These are phyloP conservation scores for Eonycteris spelaea DNA, from an alignment of 2,113 vertebrate genomes.

Conservation along the genomic window DNA sequence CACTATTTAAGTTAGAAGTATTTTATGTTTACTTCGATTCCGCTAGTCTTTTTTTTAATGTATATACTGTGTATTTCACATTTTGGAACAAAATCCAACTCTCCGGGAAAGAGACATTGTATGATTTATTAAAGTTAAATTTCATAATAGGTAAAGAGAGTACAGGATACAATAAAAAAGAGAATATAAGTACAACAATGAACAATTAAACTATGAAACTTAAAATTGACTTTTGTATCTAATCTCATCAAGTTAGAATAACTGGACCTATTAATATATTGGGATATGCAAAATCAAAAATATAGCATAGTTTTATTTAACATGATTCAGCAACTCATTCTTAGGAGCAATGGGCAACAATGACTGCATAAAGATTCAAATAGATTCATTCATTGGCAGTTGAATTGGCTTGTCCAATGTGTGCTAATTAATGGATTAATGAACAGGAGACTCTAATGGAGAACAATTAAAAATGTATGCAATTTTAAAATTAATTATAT, in stretches of 20 bases:
- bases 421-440: background rate
- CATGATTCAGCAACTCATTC: background rate
- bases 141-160: background rate
- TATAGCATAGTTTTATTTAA: background rate
- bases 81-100: conserved; percentile 23
- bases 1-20: background rate
- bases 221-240: background rate
- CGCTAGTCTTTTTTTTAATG: background rate
- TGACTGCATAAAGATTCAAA: background rate
- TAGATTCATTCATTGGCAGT: background rate
- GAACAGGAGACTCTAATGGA: background rate
- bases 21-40: background rate
- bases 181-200: background rate
- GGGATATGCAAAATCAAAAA: background rate
- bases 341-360: background rate
- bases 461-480: background rate
- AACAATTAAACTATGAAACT: background rate
- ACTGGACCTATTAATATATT: background rate
- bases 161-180: background rate
- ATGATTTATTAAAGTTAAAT: background rate
- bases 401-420: background rate
- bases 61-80: background rate
- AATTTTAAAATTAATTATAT: background rate
- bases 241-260: conserved; percentile 4
- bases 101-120: background rate